Percentiles rank a stretch among this genome's conserved stretches.
Conservation (phyloP, 2,888 invertebrate species). For the Neuroscelio doddi region DNA sequence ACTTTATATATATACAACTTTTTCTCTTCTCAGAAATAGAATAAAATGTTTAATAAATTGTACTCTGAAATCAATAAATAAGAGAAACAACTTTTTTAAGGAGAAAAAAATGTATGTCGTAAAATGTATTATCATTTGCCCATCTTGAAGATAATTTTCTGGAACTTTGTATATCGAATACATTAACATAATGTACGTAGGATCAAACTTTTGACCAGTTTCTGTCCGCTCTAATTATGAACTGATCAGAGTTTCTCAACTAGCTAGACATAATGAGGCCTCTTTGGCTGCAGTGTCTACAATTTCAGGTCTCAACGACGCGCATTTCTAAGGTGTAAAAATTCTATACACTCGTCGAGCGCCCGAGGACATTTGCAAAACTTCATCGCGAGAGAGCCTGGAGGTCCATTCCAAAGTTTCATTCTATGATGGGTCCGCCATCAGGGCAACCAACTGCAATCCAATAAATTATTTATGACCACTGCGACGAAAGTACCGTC, state of each 20-base stretch:
- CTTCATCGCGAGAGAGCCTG: conserved; percentile 3
- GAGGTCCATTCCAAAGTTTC: conserved; percentile 28
- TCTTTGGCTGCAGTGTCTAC: conserved; percentile 4
- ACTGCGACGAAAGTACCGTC: conserved; percentile 35
- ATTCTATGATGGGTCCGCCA: neutral
- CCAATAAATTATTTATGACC: conserved; percentile 57
- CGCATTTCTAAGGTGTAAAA: conserved; percentile 11
- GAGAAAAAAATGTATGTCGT: too few species aligned
- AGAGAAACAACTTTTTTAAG: too few species aligned
- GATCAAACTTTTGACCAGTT: conserved; percentile 39
- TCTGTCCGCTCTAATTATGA: conserved; percentile 57
- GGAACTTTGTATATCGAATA: neutral
- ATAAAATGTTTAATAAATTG: too few species aligned
- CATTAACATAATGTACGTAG: conserved; percentile 6
- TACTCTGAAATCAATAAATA: too few species aligned
- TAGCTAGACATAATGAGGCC: conserved; percentile 52
- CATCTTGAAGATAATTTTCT: neutral
- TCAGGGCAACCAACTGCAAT: conserved; percentile 43
- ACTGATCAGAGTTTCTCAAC: conserved; percentile 58
- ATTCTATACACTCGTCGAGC: conserved; percentile 8
- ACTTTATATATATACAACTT: too few species aligned
- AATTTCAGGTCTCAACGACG: neutral
- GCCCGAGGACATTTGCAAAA: conserved; percentile 18
- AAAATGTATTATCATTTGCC: too few species aligned
- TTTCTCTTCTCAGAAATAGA: too few species aligned